Evolutionary conservation across 1,140 invertebrate genomes (phyloP).

Genomic region (Matsumurasca onukii): DNA sequence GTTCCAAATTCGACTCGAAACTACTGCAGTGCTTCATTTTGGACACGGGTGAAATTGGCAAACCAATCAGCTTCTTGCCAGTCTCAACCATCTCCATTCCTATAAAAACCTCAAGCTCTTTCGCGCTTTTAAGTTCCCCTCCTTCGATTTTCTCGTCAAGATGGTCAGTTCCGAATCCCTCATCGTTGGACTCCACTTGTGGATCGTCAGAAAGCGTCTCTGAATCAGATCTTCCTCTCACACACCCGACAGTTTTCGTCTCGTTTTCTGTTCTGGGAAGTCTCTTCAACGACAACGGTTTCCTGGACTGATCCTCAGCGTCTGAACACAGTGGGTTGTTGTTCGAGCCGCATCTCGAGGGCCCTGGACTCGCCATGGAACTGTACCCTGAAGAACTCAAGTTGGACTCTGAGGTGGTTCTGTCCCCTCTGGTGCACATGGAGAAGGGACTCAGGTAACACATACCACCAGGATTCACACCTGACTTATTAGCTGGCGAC

Average conservation of each 20-base stretch:
- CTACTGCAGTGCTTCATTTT: conserved; percentile 37
- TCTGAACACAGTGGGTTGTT: conserved; percentile 74
- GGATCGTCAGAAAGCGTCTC: conserved; percentile 68
- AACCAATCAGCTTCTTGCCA: conserved; percentile 43
- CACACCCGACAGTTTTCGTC: conserved; percentile 46
- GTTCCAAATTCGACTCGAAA: conserved; percentile 37
- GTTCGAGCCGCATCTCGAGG: conserved; percentile 72
- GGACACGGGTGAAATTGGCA: conserved; percentile 27
- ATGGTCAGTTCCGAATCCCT: conserved; percentile 52
- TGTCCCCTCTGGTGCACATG: conserved; percentile 63
- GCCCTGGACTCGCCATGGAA: conserved; percentile 76
- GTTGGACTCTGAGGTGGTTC: conserved; percentile 76
- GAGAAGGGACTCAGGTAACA: conserved; percentile 75
- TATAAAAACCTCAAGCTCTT: conserved; percentile 63
- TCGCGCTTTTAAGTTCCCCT: conserved; percentile 60
- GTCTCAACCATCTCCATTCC: conserved; percentile 47
- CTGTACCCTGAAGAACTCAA: conserved; percentile 80
- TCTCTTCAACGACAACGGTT: conserved; percentile 55
- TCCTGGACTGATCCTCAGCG: conserved; percentile 52
- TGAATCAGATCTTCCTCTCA: conserved; percentile 61
- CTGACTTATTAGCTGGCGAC: conserved; percentile 40
- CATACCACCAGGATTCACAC: conserved; percentile 53
- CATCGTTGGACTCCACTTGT: conserved; percentile 60
- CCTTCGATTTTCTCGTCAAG: conserved; percentile 64
- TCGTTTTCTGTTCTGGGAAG: conserved; percentile 48